phyloP scores from a whole-genome alignment of 1,140 invertebrate species.

The Sipha flava region DNA sequence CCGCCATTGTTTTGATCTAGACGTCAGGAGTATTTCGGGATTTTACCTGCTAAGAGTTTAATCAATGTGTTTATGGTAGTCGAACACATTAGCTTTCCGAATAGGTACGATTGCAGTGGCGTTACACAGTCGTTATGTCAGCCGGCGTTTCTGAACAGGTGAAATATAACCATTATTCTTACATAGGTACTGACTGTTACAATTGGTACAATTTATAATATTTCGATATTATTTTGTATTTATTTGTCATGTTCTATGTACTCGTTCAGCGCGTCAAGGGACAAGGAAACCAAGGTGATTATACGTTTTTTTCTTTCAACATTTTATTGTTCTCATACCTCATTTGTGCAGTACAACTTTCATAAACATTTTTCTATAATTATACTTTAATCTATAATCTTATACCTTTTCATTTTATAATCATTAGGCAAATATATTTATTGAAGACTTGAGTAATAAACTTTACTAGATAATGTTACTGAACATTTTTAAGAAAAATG shows the following conservation, averaged over 20 bases:
- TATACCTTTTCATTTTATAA: no score
- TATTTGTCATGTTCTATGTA: conserved; percentile 37
- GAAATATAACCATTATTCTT: conserved; percentile 33
- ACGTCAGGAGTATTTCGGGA: background rate
- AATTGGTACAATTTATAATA: conserved; percentile 32
- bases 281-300: conserved; percentile 69
- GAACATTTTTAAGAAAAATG: background rate
- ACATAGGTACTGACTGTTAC: conserved; percentile 25
- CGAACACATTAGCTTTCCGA: background rate
- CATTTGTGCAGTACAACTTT: no score
- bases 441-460: background rate
- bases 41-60: background rate
- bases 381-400: no score
- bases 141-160: conserved; percentile 47
- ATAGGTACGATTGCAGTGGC: background rate
- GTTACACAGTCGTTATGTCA: conserved; percentile 44
- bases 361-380: no score
- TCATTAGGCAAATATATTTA: background rate
- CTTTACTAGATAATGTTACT: background rate
- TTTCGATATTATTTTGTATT: conserved; percentile 34
- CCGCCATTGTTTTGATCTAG: background rate
- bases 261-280: conserved; percentile 75
- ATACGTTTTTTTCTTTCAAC: background rate
- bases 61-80: background rate
- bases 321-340: no score